Conservation (phyloP, 2,797 vertebrate species). For the Pipistrellus kuhlii region DNA sequence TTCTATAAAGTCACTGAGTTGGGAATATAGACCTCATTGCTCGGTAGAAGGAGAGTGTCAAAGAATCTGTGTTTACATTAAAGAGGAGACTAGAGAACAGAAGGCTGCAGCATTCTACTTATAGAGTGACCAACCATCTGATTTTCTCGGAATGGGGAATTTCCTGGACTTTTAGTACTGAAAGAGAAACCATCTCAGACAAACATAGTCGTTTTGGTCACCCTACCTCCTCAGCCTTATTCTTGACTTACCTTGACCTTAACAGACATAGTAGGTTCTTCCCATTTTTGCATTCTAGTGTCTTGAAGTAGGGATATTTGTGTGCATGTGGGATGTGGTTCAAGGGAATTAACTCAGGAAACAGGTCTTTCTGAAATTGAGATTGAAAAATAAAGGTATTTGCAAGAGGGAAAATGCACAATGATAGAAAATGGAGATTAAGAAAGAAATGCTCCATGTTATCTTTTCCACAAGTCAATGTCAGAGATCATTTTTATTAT, state of each 20-base stretch:
- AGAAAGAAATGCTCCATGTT: not conserved
- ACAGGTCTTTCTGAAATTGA: constrained; percentile 2
- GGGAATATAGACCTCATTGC: not conserved
- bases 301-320: constrained; percentile 1
- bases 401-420: not conserved
- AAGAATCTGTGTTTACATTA: not conserved
- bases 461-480: not conserved
- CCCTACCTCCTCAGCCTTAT: not conserved
- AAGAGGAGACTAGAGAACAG: not conserved
- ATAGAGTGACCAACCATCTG: not conserved
- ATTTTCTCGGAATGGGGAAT: not conserved
- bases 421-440: not conserved
- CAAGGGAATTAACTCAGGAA: constrained; percentile 13
- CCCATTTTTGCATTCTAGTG: not conserved
- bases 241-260: not conserved
- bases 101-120: not conserved
- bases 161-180: not conserved
- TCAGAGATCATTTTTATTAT: not conserved
- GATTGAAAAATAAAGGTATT: not conserved
- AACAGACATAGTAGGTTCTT: not conserved
- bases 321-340: not conserved
- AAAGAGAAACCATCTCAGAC: not conserved
- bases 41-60: not conserved
- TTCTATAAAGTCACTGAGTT: not conserved
- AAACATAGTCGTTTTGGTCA: not conserved